Evolutionary conservation across 2,888 invertebrate species (phyloP).

Genomic region (Leptopilina syphax): DNA sequence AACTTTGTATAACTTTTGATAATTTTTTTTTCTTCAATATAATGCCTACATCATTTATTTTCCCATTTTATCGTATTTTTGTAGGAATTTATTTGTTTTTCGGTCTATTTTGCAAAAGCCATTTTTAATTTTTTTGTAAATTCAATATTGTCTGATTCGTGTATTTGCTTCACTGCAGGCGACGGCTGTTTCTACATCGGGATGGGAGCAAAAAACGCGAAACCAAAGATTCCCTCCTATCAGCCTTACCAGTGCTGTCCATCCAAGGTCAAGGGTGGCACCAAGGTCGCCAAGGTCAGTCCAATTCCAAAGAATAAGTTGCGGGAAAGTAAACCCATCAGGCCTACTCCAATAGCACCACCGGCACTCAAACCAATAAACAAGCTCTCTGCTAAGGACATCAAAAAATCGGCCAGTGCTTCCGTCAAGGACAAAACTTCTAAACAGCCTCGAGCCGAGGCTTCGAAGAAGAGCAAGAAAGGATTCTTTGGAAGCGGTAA

Average conservation of each 20-base stretch:
- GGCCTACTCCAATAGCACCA: constrained; percentile 62
- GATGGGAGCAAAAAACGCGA: constrained; percentile 90
- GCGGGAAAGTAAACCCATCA: constrained; percentile 62
- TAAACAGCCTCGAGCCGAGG: constrained; percentile 75
- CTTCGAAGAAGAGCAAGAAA: constrained; percentile 83
- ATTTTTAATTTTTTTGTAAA: constrained; percentile 39
- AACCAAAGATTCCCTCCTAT: constrained; percentile 86
- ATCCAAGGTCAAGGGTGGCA: constrained; percentile 87
- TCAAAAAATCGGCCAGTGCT: constrained; percentile 71
- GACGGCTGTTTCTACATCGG: constrained; percentile 98
- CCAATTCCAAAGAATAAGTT: constrained; percentile 59
- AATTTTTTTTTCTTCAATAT: neutral
- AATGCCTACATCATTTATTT: constrained; percentile 19
- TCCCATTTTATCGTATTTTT: constrained; percentile 45
- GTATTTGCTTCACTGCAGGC: constrained; percentile 95
- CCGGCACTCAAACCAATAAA: constrained; percentile 73
- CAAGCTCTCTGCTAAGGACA: constrained; percentile 77
- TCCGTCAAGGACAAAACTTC: constrained; percentile 62
- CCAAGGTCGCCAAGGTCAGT: constrained; percentile 88
- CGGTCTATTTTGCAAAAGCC: constrained; percentile 47
- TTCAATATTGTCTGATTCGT: constrained; percentile 73
- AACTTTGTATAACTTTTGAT: neutral
- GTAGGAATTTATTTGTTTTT: constrained; percentile 24
- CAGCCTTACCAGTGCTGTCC: constrained; percentile 96
- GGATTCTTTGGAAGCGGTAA: constrained; percentile 92